A percentile compares a stretch with the other conserved stretches of the same genome.
Evolutionary conservation across 2,113 vertebrate genomes (phyloP).

Genomic region (Atlantisia rogersi): DNA sequence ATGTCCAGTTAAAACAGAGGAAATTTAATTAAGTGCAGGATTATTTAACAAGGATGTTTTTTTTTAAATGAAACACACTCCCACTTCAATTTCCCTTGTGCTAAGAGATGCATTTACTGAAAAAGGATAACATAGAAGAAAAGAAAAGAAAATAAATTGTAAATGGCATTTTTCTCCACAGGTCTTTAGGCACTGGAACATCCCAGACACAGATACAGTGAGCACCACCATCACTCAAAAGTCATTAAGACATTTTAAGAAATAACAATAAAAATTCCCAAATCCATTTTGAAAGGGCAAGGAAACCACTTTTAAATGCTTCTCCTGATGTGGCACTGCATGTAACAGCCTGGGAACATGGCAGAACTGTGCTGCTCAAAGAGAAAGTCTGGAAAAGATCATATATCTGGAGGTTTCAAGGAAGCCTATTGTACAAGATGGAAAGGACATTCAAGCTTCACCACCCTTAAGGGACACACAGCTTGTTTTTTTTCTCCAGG

Average conservation of each 20-base stretch:
- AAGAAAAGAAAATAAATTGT: not conserved
- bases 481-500: not conserved
- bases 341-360: not conserved
- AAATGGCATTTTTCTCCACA: not conserved
- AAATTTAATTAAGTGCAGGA: slow-evolving; percentile 54
- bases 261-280: not conserved
- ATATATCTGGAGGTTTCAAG: not conserved
- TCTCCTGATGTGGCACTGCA: not conserved
- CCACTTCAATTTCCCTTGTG: not conserved
- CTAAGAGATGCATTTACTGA: not conserved
- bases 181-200: not conserved
- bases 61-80: slow-evolving; percentile 27
- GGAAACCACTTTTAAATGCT: not conserved
- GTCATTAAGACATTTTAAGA: not conserved
- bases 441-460: not conserved
- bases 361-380: not conserved
- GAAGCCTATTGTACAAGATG: not conserved
- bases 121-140: not conserved
- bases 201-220: not conserved
- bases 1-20: slow-evolving; percentile 32
- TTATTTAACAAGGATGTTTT: slow-evolving; percentile 42
- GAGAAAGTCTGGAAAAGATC: not conserved
- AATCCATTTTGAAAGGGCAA: not conserved
- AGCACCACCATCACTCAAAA: not conserved
- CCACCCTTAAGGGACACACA: not conserved